A percentile compares a stretch with the other conserved stretches of the same genome.
Conservation (phyloP, 2,888 invertebrate genomes). For the Eustalomyia histrio region DNA sequence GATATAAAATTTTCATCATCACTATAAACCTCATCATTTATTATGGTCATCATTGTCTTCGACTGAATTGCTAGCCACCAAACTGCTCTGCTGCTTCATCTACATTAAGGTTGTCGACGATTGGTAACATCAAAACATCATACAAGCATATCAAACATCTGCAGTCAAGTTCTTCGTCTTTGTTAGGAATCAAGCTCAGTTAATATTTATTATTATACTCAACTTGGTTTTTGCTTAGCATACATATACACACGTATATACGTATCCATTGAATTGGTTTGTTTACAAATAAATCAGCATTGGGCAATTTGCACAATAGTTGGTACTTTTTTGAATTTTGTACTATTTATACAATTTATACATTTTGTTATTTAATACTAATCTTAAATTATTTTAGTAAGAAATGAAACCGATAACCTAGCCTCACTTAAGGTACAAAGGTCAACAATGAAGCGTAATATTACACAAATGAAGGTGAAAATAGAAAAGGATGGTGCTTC, state of each 20-base stretch:
- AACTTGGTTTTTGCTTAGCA: neutral
- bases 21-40: neutral
- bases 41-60: neutral
- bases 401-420: neutral
- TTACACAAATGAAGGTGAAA: too few species aligned
- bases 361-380: too few species aligned
- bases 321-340: neutral
- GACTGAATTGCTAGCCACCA: neutral
- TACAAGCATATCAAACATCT: too few species aligned
- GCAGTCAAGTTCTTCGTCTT: too few species aligned
- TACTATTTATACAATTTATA: neutral
- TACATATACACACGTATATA: neutral
- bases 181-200: too few species aligned
- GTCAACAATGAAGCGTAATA: neutral
- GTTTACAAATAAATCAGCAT: neutral
- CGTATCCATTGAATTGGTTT: neutral
- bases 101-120: neutral
- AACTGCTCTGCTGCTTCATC: neutral
- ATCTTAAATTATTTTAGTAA: too few species aligned
- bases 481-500: too few species aligned
- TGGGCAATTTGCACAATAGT: neutral
- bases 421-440: slow-evolving; percentile 1
- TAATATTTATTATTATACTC: too few species aligned
- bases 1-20: neutral
- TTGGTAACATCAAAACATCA: neutral